Percentiles rank a stretch among this genome's conserved stretches.
These are phyloP conservation scores for Mesocentrotus franciscanus DNA, from an alignment of 53 echinoderm and acorn worm genomes.

Conservation along the genomic window DNA sequence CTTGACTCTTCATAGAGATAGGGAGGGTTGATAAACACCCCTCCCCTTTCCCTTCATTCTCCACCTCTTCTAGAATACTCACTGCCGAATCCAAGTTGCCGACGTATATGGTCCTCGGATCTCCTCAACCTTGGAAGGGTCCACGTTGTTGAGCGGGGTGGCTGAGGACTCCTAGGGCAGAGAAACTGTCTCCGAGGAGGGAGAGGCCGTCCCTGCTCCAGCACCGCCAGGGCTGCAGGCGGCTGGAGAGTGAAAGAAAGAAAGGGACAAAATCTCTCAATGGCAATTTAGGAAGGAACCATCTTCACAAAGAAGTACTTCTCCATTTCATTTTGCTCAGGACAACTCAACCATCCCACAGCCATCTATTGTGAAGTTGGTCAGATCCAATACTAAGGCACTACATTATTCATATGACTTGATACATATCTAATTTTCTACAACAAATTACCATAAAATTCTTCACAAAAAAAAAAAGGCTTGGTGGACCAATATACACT, in stretches of 20 bases:
- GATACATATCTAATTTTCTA: too few relatives aligned
- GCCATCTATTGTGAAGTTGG: too few relatives aligned
- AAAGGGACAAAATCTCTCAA: neutral
- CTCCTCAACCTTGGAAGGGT: constrained; percentile 98
- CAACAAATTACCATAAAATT: too few relatives aligned
- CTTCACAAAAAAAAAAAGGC: too few relatives aligned
- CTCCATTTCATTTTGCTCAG: too few relatives aligned
- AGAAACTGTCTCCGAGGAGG: constrained; percentile 70
- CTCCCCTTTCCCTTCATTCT: neutral
- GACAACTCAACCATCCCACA: too few relatives aligned
- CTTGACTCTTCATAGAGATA: neutral
- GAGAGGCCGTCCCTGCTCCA: constrained; percentile 42
- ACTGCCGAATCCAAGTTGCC: constrained; percentile 97
- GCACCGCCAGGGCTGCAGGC: constrained; percentile 56
- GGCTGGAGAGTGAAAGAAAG: constrained; percentile 22
- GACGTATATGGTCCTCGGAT: constrained; percentile 95
- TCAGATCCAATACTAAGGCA: too few relatives aligned
- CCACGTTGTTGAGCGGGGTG: constrained; percentile 95
- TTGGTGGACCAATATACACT: too few relatives aligned
- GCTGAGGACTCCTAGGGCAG: constrained; percentile 94
- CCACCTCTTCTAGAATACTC: constrained; percentile 61
- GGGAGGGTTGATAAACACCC: neutral
- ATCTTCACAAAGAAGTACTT: too few relatives aligned
- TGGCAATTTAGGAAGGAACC: too few relatives aligned
- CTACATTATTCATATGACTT: too few relatives aligned